Evolutionary conservation across 2,888 invertebrate species (phyloP).

Genomic region (Chymomyza procnemis): DNA sequence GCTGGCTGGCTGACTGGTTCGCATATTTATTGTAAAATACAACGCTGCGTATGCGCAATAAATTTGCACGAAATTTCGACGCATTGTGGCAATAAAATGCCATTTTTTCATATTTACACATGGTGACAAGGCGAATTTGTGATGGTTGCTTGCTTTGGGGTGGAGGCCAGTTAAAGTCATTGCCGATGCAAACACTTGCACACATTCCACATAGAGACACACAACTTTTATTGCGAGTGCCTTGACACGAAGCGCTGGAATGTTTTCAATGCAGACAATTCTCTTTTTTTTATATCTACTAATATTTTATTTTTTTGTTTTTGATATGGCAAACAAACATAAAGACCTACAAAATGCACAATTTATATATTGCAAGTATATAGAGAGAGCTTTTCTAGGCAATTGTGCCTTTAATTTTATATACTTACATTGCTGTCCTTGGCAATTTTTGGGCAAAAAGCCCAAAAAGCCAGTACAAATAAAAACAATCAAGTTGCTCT

Average conservation of each 20-base stretch:
- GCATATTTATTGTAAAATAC: slow-evolving; percentile 58
- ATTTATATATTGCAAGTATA: background rate
- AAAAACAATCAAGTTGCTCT: background rate
- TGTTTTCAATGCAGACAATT: slow-evolving; percentile 58
- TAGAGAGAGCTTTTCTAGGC: too few relatives aligned
- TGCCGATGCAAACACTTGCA: slow-evolving; percentile 29
- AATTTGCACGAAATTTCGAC: slow-evolving; percentile 68
- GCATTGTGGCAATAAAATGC: slow-evolving; percentile 68
- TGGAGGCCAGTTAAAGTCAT: slow-evolving; percentile 45
- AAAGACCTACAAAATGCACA: background rate
- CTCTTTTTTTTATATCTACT: slow-evolving; percentile 47
- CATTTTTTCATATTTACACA: slow-evolving; percentile 71
- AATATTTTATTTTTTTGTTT: slow-evolving; percentile 25
- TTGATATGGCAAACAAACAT: slow-evolving; percentile 29
- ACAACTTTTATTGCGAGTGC: slow-evolving; percentile 50
- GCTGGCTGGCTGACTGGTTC: too few relatives aligned
- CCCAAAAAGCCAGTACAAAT: too few relatives aligned
- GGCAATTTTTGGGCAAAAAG: background rate
- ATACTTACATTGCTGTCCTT: background rate
- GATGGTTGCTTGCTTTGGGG: background rate
- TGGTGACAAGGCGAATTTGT: slow-evolving; percentile 18
- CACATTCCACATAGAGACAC: slow-evolving; percentile 15
- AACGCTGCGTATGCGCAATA: slow-evolving; percentile 64
- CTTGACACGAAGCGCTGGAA: slow-evolving; percentile 47
- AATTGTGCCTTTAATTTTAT: background rate